Evolutionary conservation across 1,140 invertebrate genomes (phyloP), one percentile per base, ranked within the genome.

Genomic region (Pseudomyrmex flavicornis): DNA sequence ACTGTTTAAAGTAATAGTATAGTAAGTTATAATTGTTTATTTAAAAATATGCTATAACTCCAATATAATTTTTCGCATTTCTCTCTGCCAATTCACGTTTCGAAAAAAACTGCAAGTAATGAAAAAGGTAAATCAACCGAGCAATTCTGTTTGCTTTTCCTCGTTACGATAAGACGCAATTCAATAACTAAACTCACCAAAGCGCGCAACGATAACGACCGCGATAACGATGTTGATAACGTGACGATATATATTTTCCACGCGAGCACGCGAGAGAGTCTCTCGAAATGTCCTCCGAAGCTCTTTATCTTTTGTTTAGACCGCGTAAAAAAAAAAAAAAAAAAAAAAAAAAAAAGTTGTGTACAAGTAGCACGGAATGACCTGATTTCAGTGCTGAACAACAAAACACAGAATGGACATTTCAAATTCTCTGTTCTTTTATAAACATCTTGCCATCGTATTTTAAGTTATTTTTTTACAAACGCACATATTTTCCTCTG

Each of bases 141-240:
- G 61, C 59, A 22, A 17, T 17, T 69, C 56, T 85, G 44, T 86
- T 89, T 79, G 56, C 84, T 63, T 58, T 89, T 65, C 56, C 77
- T 5, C 52, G 68, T 26, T n/a, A 35, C 62, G 83, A 87, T 88
- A 88, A 85, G 77, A 26, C 20, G 65, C 73, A 54, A 35, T 68
- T 74, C 70, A 84, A 88, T 88, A 77, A 84, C n/a, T 35, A 74
- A 70, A 70, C 54, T 44, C 44, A 59, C 20, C 73, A n/a, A 61
- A 74, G 50, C 63, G 63, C 58, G 8, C 54, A 2, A 52, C 50
- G 87, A 88, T 88, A 88, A 88, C 72, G 54, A 7, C 1, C 20
- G 15, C 48, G 87, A 87, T 87, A 88, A 87, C 66, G 35, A 35
- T 26, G 50, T 61, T 54, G 87, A 88, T 88, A 88, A 82, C 61